Percentiles rank a stretch among this genome's conserved stretches.
Evolutionary conservation across 2,797 vertebrate species (phyloP).

Genomic region (Spheniscus humboldti): DNA sequence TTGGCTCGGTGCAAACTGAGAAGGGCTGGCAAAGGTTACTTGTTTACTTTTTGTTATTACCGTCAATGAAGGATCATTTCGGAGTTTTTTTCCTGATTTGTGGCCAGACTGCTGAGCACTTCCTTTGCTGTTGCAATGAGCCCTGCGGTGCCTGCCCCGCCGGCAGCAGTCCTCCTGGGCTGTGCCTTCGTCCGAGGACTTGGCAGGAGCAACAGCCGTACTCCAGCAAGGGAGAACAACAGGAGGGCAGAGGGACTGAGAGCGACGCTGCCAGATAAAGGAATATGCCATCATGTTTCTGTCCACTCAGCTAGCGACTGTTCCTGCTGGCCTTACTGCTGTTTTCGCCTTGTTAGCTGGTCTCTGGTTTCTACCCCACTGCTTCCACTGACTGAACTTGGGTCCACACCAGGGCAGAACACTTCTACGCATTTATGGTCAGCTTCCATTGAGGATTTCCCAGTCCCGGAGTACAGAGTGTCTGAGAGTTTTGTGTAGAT

Average conservation of each 20-base stretch:
- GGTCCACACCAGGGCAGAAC: not conserved
- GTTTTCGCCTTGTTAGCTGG: not conserved
- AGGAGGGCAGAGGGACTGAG: not conserved
- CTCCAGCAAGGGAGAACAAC: not conserved
- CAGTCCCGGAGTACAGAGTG: slow-evolving; percentile 48
- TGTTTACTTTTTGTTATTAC: slow-evolving; percentile 3
- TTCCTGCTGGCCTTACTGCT: not conserved
- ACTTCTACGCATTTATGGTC: not conserved
- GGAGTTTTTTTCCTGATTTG: slow-evolving; percentile 1
- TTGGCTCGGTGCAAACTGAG: not conserved
- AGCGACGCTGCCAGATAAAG: not conserved
- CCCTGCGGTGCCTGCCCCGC: not conserved
- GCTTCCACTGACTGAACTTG: not conserved
- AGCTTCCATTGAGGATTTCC: slow-evolving; percentile 52
- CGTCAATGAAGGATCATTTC: not conserved
- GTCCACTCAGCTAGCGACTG: fast-evolving
- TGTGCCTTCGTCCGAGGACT: not conserved
- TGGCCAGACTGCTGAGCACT: not conserved
- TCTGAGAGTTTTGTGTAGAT: slow-evolving; percentile 45
- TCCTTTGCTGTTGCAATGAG: not conserved
- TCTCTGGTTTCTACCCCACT: not conserved
- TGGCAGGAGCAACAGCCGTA: not conserved
- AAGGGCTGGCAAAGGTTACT: slow-evolving; percentile 31
- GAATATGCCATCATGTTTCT: not conserved
- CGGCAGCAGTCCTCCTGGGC: not conserved